These are phyloP conservation scores for Tupiocoris notatus DNA, from an alignment of 2,888 invertebrate species.

Conservation along the genomic window DNA sequence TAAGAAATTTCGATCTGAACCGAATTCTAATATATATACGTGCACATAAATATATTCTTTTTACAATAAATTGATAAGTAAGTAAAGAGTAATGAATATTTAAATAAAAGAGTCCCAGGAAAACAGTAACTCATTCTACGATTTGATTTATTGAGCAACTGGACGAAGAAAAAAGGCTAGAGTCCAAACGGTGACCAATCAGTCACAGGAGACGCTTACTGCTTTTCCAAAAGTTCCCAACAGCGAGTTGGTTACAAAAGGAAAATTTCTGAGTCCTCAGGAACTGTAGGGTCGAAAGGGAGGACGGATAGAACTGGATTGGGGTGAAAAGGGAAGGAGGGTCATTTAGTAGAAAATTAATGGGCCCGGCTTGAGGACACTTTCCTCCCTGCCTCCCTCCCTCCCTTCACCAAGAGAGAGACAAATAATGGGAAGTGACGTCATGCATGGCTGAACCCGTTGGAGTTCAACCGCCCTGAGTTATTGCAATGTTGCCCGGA, in stretches of 20 bases:
- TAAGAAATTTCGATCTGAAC: no score
- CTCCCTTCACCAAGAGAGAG: conserved; percentile 23
- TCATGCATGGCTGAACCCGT: conserved; percentile 34
- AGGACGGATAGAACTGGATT: background rate
- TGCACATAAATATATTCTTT: no score
- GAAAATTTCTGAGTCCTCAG: background rate
- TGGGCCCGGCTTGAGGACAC: conserved; percentile 15
- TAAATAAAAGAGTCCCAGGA: no score
- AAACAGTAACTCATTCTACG: background rate
- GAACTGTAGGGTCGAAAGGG: background rate
- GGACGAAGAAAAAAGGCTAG: background rate
- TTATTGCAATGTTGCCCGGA: conserved; percentile 36
- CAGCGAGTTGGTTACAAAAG: conserved; percentile 10
- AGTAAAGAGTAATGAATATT: no score
- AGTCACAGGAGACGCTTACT: conserved; percentile 5
- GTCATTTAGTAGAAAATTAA: conserved; percentile 37
- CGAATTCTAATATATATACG: no score
- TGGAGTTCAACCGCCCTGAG: conserved; percentile 23
- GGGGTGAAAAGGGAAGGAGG: background rate
- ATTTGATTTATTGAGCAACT: background rate
- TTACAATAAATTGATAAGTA: no score
- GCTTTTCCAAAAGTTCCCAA: background rate
- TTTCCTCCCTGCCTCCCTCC: background rate
- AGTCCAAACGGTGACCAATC: conserved; percentile 17
- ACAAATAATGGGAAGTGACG: conserved; percentile 42